These are phyloP conservation scores for Chirona hameri DNA, from an alignment of 2,888 invertebrate species.

Conservation along the genomic window DNA sequence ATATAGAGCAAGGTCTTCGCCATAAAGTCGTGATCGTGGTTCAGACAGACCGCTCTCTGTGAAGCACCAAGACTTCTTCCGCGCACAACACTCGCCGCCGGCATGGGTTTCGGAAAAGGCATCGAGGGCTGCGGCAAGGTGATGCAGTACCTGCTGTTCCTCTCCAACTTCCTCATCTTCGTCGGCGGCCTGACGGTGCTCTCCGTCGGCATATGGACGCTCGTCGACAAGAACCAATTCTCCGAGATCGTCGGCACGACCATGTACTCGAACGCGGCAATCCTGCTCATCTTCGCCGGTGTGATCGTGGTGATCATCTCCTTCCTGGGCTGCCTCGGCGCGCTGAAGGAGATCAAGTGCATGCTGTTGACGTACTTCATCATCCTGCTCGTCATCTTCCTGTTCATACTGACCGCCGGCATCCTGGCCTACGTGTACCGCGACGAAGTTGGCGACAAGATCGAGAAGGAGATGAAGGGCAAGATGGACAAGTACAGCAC, in stretches of 20 bases:
- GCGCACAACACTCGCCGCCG: background rate
- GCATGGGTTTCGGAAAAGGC: constrained; percentile 33
- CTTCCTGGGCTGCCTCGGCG: constrained; percentile 87
- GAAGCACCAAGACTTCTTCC: too few species aligned
- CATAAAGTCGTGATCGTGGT: too few species aligned
- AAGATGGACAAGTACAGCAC: constrained; percentile 67
- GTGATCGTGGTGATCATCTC: constrained; percentile 75
- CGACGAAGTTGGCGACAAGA: constrained; percentile 69
- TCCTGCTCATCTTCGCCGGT: constrained; percentile 77
- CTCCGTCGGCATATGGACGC: constrained; percentile 77
- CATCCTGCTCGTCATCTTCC: constrained; percentile 79
- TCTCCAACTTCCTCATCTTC: constrained; percentile 77
- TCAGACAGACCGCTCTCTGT: too few species aligned
- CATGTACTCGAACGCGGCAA: constrained; percentile 79
- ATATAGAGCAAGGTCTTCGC: too few species aligned
- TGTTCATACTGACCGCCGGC: constrained; percentile 84
- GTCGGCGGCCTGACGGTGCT: constrained; percentile 73
- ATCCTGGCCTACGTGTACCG: constrained; percentile 86
- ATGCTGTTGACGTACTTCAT: constrained; percentile 91
- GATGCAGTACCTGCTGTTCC: constrained; percentile 80
- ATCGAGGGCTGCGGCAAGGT: constrained; percentile 86
- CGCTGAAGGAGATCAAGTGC: constrained; percentile 90
- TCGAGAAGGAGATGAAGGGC: constrained; percentile 73
- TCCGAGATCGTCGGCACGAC: constrained; percentile 80
- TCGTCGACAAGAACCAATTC: constrained; percentile 77